Percentiles rank a stretch among this genome's conserved stretches.
Conservation (phyloP, 1,140 invertebrate genomes). For the Dinoponera quadriceps region DNA sequence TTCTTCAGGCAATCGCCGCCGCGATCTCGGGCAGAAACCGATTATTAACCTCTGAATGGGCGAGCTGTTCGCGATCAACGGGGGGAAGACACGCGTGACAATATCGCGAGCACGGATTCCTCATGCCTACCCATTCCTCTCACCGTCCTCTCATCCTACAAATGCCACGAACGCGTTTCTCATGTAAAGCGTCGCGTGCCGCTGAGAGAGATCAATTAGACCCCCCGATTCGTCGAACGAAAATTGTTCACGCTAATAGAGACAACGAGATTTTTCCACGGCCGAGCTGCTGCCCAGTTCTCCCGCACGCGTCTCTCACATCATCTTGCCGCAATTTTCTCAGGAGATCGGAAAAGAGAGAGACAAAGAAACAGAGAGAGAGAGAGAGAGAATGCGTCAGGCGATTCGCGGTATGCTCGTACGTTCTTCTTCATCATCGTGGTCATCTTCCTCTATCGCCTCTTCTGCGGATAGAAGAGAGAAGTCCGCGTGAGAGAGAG, state of each 20-base stretch:
- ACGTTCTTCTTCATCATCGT: not conserved
- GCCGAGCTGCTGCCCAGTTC: no score
- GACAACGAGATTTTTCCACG: constrained; percentile 11
- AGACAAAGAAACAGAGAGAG: not conserved
- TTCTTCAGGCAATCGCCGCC: constrained; percentile 8
- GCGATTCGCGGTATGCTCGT: constrained; percentile 5
- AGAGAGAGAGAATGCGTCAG: constrained; percentile 42
- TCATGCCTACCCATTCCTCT: no score
- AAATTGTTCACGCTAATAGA: not conserved
- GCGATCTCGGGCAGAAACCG: constrained; percentile 19
- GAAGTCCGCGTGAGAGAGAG: constrained; percentile 27
- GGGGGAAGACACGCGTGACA: not conserved
- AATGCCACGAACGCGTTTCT: not conserved
- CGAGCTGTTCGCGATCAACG: constrained; percentile 24
- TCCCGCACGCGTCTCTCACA: not conserved
- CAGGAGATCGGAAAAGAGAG: not conserved
- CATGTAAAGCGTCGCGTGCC: no score
- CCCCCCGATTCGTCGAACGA: no score
- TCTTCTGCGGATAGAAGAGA: not conserved
- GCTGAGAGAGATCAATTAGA: no score
- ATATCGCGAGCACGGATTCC: not conserved
- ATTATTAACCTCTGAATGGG: constrained; percentile 39
- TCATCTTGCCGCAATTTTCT: constrained; percentile 24
- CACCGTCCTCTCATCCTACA: not conserved
- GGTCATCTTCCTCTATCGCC: not conserved